These are phyloP conservation scores for Macheiramphus alcinus DNA, from an alignment of 2,113 vertebrate genomes.

Conservation along the genomic window DNA sequence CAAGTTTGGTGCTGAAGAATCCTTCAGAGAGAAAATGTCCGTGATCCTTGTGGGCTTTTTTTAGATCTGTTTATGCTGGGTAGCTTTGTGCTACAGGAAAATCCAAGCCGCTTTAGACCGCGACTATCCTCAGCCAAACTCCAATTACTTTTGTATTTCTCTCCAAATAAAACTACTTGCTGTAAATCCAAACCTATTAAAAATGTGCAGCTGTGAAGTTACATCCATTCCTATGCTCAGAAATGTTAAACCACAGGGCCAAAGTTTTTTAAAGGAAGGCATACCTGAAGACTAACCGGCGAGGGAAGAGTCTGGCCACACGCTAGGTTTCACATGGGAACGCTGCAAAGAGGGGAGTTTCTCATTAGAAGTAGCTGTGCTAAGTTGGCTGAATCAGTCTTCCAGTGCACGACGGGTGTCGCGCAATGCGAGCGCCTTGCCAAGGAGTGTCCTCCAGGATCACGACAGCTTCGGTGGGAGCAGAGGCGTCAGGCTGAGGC, in stretches of 20 bases:
- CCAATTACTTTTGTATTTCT: conserved; percentile 32
- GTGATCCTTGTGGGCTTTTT: not conserved
- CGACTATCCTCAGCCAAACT: not conserved
- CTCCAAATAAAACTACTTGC: conserved; percentile 27
- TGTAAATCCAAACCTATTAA: not conserved
- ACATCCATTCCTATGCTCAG: not conserved
- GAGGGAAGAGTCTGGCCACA: not conserved
- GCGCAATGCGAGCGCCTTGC: not conserved
- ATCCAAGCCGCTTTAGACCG: not conserved
- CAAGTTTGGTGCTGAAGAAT: not conserved
- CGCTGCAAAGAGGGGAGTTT: accelerated
- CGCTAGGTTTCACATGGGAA: not conserved
- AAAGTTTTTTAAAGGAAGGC: not conserved
- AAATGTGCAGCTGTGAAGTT: conserved; percentile 31
- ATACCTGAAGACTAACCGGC: accelerated
- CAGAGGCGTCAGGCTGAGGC: not conserved
- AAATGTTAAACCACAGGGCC: not conserved
- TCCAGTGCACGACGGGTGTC: accelerated
- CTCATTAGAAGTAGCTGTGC: not conserved
- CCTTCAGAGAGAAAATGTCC: not conserved
- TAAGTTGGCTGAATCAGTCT: not conserved
- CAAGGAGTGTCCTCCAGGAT: not conserved
- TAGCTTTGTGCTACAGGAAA: not conserved
- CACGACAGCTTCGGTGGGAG: not conserved
- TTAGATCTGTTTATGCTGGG: not conserved